These are phyloP conservation scores for Choreutis nemorana DNA, from an alignment of 2,888 invertebrate genomes.

Conservation along the genomic window DNA sequence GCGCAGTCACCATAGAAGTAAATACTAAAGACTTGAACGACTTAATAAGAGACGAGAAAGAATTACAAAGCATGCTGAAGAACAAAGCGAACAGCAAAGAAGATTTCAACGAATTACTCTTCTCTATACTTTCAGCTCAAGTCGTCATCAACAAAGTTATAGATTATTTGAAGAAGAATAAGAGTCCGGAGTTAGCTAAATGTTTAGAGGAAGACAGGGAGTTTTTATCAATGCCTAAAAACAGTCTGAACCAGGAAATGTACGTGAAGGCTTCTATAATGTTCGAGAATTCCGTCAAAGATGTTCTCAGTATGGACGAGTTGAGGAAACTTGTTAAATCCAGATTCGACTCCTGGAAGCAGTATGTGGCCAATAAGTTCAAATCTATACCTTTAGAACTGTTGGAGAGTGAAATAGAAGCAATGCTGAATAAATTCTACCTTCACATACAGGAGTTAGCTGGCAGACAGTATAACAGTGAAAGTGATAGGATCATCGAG, in stretches of 20 bases:
- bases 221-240: slow-evolving; percentile 27
- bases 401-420: slow-evolving; percentile 42
- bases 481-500: slow-evolving; percentile 33
- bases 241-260: slow-evolving; percentile 33
- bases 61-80: slow-evolving; percentile 31
- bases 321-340: slow-evolving; percentile 34
- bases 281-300: slow-evolving; percentile 48
- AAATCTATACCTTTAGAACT: slow-evolving; percentile 40
- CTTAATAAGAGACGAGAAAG: slow-evolving; percentile 39
- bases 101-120: slow-evolving; percentile 41
- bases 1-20: slow-evolving; percentile 41
- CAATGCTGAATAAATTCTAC: slow-evolving; percentile 45
- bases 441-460: slow-evolving; percentile 43
- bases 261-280: slow-evolving; percentile 34
- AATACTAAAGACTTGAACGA: slow-evolving; percentile 41
- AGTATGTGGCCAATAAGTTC: slow-evolving; percentile 36
- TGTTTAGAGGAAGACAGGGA: slow-evolving; percentile 37
- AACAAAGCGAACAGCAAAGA: slow-evolving; percentile 32
- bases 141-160: slow-evolving; percentile 50
- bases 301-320: slow-evolving; percentile 44
- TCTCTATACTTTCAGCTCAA: slow-evolving; percentile 45
- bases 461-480: slow-evolving; percentile 25
- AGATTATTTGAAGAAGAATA: slow-evolving; percentile 42
- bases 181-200: slow-evolving; percentile 36
- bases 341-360: slow-evolving; percentile 44